A percentile compares a stretch with the other conserved stretches of the same genome.
Conservation (phyloP, 2,888 invertebrate species). For the Patella depressa region DNA sequence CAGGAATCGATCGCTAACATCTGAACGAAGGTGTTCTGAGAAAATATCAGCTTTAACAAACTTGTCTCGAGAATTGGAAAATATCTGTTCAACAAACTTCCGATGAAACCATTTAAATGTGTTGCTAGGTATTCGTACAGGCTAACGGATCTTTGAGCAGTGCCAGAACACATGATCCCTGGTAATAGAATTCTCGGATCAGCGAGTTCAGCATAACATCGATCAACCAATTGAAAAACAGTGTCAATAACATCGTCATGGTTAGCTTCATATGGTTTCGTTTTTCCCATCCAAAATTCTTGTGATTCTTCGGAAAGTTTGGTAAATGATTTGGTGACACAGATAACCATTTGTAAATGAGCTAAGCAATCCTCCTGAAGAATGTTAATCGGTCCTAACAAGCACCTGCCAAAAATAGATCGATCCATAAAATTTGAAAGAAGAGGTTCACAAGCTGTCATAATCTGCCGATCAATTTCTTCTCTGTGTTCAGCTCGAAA, state of each 20-base stretch:
- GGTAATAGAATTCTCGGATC: conserved; percentile 8
- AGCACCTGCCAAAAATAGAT: conserved; percentile 19
- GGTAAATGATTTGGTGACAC: neutral
- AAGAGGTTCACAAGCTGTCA: conserved; percentile 1
- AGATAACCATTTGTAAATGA: neutral
- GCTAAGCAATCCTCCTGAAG: neutral
- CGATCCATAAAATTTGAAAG: neutral
- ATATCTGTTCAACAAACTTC: conserved; percentile 47
- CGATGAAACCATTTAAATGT: conserved; percentile 57
- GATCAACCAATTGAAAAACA: neutral
- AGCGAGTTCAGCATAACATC: neutral
- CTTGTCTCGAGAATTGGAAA: conserved; percentile 51
- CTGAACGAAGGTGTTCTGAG: conserved; percentile 39
- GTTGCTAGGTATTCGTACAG: conserved; percentile 59
- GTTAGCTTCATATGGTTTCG: neutral
- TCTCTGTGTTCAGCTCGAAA: neutral
- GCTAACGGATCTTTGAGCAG: conserved; percentile 27
- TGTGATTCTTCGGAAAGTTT: conserved; percentile 36
- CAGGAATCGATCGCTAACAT: conserved; percentile 58
- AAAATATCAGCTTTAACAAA: conserved; percentile 49
- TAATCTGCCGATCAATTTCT: neutral
- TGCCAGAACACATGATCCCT: conserved; percentile 13
- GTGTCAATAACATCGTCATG: neutral
- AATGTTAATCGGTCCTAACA: neutral
- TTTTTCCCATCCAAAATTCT: conserved; percentile 20